Percentiles rank a stretch among this genome's conserved stretches.
phyloP scores from a whole-genome alignment of 2,797 vertebrate species.

The Acropternis orthonyx region DNA sequence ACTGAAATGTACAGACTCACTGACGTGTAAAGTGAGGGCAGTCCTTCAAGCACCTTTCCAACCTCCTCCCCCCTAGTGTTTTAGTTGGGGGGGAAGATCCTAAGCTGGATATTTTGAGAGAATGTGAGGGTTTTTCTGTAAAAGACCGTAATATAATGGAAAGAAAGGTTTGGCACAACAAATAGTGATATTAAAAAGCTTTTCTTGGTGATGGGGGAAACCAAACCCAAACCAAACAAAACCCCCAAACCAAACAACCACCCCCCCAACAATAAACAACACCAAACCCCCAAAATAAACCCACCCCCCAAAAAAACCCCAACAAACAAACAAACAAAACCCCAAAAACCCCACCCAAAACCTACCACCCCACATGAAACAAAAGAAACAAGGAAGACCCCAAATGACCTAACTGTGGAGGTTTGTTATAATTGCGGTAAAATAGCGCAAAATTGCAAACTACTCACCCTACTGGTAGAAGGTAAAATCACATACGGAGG shows the following conservation, averaged over 20 bases:
- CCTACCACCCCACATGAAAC: background rate
- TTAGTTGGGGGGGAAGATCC: background rate
- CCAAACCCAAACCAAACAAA: background rate
- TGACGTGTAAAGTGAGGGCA: background rate
- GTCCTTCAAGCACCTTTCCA: background rate
- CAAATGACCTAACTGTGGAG: background rate
- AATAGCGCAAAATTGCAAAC: background rate
- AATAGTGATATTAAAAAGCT: background rate
- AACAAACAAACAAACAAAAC: background rate
- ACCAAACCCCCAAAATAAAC: no score
- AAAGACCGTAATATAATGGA: background rate
- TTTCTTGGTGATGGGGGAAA: background rate
- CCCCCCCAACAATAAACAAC: background rate
- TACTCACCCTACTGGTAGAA: background rate
- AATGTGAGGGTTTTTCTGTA: background rate
- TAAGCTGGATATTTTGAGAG: background rate
- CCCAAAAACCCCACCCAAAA: accelerated
- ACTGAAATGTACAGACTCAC: background rate
- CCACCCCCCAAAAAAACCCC: background rate
- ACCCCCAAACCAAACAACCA: no score
- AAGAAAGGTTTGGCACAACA: background rate
- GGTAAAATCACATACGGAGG: background rate
- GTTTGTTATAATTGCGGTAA: background rate
- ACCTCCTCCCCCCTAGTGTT: background rate
- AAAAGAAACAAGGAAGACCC: background rate